Conservation (phyloP, 1,140 invertebrate species). For the Calephelis virginiensis region DNA sequence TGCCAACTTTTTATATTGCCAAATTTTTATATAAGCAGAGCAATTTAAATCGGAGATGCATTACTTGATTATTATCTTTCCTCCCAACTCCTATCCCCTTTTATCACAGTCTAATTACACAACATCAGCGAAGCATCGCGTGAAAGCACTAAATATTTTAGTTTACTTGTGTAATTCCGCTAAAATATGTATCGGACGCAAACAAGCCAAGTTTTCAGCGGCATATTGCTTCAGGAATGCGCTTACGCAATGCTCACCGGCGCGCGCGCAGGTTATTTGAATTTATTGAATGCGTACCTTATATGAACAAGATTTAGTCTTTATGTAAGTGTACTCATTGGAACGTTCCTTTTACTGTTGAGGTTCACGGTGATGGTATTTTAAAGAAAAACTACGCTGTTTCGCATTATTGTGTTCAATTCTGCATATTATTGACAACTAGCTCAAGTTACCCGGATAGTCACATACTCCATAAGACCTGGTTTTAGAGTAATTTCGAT, state of each 20-base stretch:
- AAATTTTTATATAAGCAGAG: no score
- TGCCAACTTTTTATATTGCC: no score
- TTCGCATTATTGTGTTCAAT: no score
- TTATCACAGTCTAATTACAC: no score
- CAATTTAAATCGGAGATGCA: no score
- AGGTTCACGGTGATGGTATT: constrained; percentile 1
- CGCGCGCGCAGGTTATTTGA: constrained; percentile 22
- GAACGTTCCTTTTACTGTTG: constrained; percentile 3
- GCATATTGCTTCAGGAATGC: constrained; percentile 33
- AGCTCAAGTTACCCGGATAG: neutral
- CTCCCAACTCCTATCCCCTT: no score
- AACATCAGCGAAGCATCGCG: neutral
- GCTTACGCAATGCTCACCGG: constrained; percentile 30
- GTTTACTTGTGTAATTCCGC: constrained; percentile 4
- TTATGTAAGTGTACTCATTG: constrained; percentile 3
- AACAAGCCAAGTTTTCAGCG: constrained; percentile 30
- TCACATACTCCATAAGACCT: neutral
- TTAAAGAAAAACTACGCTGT: neutral
- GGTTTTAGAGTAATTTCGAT: no score
- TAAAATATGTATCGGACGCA: constrained; percentile 8
- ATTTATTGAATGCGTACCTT: constrained; percentile 33
- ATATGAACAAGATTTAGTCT: constrained; percentile 26
- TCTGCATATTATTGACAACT: neutral
- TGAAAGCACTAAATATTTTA: neutral
- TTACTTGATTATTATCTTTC: no score